These are phyloP conservation scores for Aegithalos caudatus DNA, from an alignment of 2,113 vertebrate species.

Conservation along the genomic window DNA sequence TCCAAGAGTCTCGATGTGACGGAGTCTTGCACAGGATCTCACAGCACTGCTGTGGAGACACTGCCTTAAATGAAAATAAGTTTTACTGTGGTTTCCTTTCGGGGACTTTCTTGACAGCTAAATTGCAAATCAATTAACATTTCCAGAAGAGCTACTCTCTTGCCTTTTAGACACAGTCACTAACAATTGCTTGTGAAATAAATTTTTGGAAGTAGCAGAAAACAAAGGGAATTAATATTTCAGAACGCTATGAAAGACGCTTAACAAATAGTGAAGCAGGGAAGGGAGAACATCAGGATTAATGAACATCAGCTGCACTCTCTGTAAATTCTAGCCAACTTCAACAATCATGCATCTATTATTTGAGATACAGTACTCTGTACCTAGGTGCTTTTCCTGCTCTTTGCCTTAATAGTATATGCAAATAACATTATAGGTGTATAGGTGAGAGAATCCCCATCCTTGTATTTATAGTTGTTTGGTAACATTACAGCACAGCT, in stretches of 20 bases:
- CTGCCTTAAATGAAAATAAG: background rate
- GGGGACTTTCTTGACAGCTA: background rate
- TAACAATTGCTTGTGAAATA: background rate
- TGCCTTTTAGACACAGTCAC: background rate
- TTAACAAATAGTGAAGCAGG: background rate
- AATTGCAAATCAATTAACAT: slow-evolving; percentile 13
- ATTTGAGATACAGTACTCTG: background rate
- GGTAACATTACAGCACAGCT: background rate
- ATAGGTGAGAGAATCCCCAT: background rate
- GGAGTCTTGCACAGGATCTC: background rate
- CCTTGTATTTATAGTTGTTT: background rate
- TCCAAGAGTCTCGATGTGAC: background rate
- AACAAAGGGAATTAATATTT: background rate
- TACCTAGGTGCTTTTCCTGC: background rate
- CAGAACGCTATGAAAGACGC: background rate
- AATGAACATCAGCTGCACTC: background rate
- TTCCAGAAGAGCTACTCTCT: background rate
- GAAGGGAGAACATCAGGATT: background rate
- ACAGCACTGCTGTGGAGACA: background rate
- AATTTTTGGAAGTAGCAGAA: background rate
- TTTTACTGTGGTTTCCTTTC: background rate
- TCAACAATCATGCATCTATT: background rate
- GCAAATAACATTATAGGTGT: background rate
- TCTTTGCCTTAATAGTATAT: background rate
- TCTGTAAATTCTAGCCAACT: background rate